phyloP scores from a whole-genome alignment of 2,888 invertebrate species.

The Leucophenga maculata region DNA sequence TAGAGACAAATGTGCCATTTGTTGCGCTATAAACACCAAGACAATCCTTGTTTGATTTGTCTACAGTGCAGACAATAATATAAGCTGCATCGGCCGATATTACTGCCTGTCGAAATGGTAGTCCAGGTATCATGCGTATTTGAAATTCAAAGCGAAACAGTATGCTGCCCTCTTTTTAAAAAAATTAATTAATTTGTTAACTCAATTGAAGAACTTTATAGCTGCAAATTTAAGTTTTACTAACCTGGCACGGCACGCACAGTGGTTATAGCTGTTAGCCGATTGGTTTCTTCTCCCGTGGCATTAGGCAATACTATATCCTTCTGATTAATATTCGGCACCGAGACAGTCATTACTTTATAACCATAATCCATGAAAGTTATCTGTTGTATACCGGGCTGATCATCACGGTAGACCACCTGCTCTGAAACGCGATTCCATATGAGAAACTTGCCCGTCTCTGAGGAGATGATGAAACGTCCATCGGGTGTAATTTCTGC shows the following conservation, averaged over 20 bases:
- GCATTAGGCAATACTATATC: conserved; percentile 71
- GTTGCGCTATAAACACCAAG: conserved; percentile 87
- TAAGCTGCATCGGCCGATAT: conserved; percentile 87
- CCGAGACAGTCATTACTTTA: conserved; percentile 71
- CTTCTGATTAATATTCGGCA: conserved; percentile 72
- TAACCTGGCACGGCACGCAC: conserved; percentile 83
- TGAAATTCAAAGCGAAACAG: conserved; percentile 88
- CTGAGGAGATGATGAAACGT: conserved; percentile 88
- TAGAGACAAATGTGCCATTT: conserved; percentile 78
- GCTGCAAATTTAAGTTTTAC: neutral
- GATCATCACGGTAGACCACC: conserved; percentile 82
- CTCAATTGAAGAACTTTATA: neutral
- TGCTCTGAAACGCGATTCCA: conserved; percentile 87
- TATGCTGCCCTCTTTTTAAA: conserved; percentile 78
- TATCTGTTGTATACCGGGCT: conserved; percentile 74
- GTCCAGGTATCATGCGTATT: conserved; percentile 80
- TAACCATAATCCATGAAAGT: conserved; percentile 71
- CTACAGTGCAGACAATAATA: conserved; percentile 85
- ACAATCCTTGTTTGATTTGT: conserved; percentile 86
- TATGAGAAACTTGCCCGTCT: conserved; percentile 91
- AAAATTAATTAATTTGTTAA: neutral
- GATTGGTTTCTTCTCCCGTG: conserved; percentile 78
- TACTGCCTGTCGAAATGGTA: conserved; percentile 82
- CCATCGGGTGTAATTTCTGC: conserved; percentile 90
- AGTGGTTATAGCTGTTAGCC: conserved; percentile 77